Base-by-base conservation (phyloP, 2,797 vertebrate species). In the Acanthurus tractus region DNA sequence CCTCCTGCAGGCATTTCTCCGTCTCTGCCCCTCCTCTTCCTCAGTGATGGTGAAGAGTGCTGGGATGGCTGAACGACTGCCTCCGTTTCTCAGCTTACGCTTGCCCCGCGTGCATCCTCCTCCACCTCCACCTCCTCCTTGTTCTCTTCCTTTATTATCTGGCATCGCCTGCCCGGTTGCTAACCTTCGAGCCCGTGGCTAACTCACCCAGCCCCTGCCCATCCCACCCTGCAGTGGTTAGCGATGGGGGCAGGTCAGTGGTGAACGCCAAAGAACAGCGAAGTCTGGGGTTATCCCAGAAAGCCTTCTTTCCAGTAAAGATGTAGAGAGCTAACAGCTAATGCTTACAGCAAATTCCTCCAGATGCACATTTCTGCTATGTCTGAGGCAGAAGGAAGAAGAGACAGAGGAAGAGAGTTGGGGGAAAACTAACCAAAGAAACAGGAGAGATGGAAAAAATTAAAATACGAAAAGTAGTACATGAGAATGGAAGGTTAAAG, bases 21-120 rank as follows among this genome's bases (percentile, higher is more conserved):
- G 94, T 93, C 93, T 97, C 81, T 96, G 96, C 89, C 95, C 97
- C 84, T 99, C 98, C 76, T 99, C 98, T 90, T 99, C 98, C 94
- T 99, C 98, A 4, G 94, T 95, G 91, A 99, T 99, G 91, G 98
- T 99, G 91, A 98, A 99, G 74, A 99, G 96, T 64, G 94, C 95
- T 18, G 94, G 94, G 74, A 96, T 93, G 85, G 91, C 88, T 57
- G 96, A 93, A 82, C 96, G 96, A 88, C 94, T 90, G 88, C 93
- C 93, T 85, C 92, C 94, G 91, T 96, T 98, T 94, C 95, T 96
- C 90, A 95, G 82, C 70, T 94, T 96, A 86, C 95, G 94, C 86
- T 95, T 96, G 79, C 89, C 93, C 90, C 54, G 77, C 62, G 80
- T 86, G 87, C 88, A 80, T 44, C 78, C 78, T 8, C 72, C 75